A percentile compares a stretch with the other conserved stretches of the same genome.
Conservation (phyloP, 1,140 invertebrate species). For the Neuroterus valhalla region DNA sequence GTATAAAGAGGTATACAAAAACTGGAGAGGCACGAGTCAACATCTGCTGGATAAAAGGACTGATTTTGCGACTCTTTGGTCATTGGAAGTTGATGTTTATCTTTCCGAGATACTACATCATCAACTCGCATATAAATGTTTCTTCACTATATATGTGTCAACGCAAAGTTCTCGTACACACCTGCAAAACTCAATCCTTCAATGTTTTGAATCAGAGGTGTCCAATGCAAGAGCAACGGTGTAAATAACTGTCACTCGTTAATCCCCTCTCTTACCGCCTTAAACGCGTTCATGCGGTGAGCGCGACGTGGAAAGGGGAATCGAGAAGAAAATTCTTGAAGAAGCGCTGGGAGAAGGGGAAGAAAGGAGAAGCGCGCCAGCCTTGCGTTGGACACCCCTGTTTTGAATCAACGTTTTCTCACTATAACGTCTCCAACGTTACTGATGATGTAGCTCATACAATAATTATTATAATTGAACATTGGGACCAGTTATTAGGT, state of each 20-base stretch:
- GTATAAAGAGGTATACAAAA: conserved; percentile 58
- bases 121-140: not conserved
- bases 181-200: not conserved
- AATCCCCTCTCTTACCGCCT: too few species aligned
- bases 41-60: conserved; percentile 15
- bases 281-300: too few species aligned
- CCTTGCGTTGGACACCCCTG: too few species aligned
- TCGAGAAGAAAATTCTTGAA: too few species aligned
- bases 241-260: too few species aligned
- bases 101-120: not conserved
- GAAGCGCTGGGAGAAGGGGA: too few species aligned
- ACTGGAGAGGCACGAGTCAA: conserved; percentile 50
- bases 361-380: too few species aligned
- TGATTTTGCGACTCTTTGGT: not conserved
- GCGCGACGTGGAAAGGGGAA: too few species aligned
- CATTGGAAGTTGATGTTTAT: not conserved
- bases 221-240: too few species aligned
- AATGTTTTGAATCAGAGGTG: not conserved
- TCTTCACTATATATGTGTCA: too few species aligned
- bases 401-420: not conserved
- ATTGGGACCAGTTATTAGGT: conserved; percentile 10
- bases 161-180: not conserved
- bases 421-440: not conserved
- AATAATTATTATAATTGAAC: conserved; percentile 19
- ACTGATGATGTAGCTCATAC: not conserved